Base-by-base conservation (phyloP, 2,113 vertebrate species). In the Alethe diademata region DNA sequence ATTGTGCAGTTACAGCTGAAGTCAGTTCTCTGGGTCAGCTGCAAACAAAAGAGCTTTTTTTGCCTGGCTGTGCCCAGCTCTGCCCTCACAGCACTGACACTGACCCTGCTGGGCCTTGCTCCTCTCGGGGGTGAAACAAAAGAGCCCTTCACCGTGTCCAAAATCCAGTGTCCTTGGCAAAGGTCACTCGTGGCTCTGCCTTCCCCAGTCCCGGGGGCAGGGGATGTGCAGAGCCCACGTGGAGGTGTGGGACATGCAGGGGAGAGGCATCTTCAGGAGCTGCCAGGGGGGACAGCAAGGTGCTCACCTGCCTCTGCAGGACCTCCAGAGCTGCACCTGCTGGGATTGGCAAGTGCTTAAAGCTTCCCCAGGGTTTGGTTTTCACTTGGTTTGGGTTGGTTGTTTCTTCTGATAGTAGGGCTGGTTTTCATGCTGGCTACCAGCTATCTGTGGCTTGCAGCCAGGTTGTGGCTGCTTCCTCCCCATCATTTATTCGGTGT, bases 31-130 rank as follows among this genome's bases (percentile, higher is more conserved):
- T 24, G 0, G 1, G 33, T 31, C 73, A 76, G 69, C 88, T 57
- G 54, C 62, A 70, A 74, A 69, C 78, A 74, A 53, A 84, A 61
- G 69, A 73, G n/a, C 56, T 57, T 74, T 84, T 70, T 66, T 2
- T 40, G 31, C 22, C 45, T 80, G 0, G 0, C 36, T 1, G 2
- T 89, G 54, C 40, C 64, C 71, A 16, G 50, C 87, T 69, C 60
- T 5, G 1, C 85, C 51, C 78, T 62, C 0, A 0, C 51, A 58
- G 74, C 82, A 5, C 78, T 74, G 50, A 36, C 47, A 45, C 25
- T 0, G 19, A 38, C 57, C 64, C 61, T 42, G 61, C 6, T 78
- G 65, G 75, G 70, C 61, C 56, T 36, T 18, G 3, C 42, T 86
- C 38, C 66, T 71, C 72, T n/a, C 7, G 18, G 35, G 15, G n/a